Evolutionary conservation across 2,113 vertebrate genomes (phyloP), one percentile per base, ranked within the genome.

Genomic region (Hepsetus odoe): DNA sequence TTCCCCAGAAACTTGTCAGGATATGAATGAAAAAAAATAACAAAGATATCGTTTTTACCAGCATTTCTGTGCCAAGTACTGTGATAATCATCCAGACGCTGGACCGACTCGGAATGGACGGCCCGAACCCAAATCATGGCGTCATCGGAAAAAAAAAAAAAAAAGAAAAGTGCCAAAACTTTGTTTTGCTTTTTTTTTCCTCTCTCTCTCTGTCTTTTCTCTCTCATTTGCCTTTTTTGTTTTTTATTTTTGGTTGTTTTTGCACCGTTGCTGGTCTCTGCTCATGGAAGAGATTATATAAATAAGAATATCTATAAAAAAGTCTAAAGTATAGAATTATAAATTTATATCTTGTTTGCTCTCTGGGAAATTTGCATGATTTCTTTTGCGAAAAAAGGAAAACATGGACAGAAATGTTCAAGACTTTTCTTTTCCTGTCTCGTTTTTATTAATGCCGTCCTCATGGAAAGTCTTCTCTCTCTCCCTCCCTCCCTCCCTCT

Each of bases 1-100:
- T n/a, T 91, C 90, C 89, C 90, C 86, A 90, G 90, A 90, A 76
- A 89, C 90, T 91, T 91, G 89, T 91, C 90, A 20, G 12, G 91
- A 88, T 92, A 91, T 89, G 88, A 89, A 40, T 22, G 38, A 59
- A 53, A 89, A 86, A 82, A 71, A 89, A 75, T 38, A 88, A 88
- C 88, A 77, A 88, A 92, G 92, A 92, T 93, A 89, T 92, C 86
- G 86, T 93, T 93, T 93, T 92, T 92, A 93, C 91, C 91, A 92
- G 92, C 92, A 93, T 92, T 92, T 89, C 91, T 91, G 91, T 92
- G 92, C 91, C 92, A 92, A 92, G 92, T 92, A 92, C 92, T 93
- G 92, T 92, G 92, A 92, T 87, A 85, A 90, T 88, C 87, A 77
- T 92, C 89, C 87, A 88, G 87, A 90, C 84, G 83, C 88, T 66